Base-by-base conservation (phyloP, 2,113 vertebrate species). In the Rafetus swinhoei region DNA sequence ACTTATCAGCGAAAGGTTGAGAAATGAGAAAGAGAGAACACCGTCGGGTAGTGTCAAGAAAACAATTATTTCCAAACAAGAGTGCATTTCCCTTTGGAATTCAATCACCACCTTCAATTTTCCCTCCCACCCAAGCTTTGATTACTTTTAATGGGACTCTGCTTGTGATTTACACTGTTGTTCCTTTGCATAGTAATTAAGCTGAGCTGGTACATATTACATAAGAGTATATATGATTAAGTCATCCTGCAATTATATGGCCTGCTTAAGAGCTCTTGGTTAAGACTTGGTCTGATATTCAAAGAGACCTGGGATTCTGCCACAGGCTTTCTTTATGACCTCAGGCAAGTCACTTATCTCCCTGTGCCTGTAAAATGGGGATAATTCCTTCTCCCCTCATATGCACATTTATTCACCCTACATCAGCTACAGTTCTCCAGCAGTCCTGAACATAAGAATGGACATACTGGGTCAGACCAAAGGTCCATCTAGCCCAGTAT, bases 161-260 rank as follows among this genome's bases (percentile, higher is more conserved):
- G 96, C 95, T 96, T 96, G 92, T 90, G 95, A 97, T 97, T 97
- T 97, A 96, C 95, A 95, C 94, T 97, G 96, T 96, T 97, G 97
- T 97, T 97, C 97, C 95, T 97, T 97, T 97, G 96, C 97, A 97
- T 91, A 93, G 90, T 97, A 97, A 97, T 97, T 97, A 97, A 97
- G 91, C 27, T 95, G 90, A 96, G 96, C 88, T 95, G 94, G 93
- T 97, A 95, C 93, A 95, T 95, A 94, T 97, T 97, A 97, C 97
- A 96, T 95, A 96, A 97, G 97, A 94, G 94, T 96, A 95, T 95
- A 97, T 95, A 95, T 96, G 92, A 97, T 96, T 95, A 96, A 96
- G 96, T 96, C 95, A 95, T 90, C 82, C 95, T 96, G 90, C 94
- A 97, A 97, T 97, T 97, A 95, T 86, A 94, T 86, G 94, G 39